Conservation (phyloP, 2,797 vertebrate genomes). For the Pseudochromis fuscus region DNA sequence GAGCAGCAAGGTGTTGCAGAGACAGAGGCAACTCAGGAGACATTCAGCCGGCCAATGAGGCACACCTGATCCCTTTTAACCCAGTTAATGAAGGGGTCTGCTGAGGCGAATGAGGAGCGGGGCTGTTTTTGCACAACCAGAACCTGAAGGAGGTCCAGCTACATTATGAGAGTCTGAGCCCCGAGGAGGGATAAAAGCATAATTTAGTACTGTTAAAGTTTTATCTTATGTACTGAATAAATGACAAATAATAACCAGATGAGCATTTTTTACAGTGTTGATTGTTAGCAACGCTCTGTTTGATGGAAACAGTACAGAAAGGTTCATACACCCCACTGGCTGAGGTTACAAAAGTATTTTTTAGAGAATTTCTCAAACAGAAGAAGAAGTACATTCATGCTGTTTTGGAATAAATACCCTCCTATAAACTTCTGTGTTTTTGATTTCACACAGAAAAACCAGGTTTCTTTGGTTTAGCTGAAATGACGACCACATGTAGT, state of each 20-base stretch:
- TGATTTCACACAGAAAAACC: too few relatives aligned
- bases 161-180: slow-evolving; percentile 19
- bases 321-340: neutral
- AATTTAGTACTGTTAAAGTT: neutral
- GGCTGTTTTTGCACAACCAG: slow-evolving; percentile 18
- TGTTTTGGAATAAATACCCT: too few relatives aligned
- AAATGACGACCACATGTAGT: neutral
- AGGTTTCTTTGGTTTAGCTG: neutral
- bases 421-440: too few relatives aligned
- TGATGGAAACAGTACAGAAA: slow-evolving; percentile 8
- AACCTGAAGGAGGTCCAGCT: slow-evolving; percentile 14
- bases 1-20: slow-evolving; percentile 6
- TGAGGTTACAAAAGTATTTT: too few relatives aligned
- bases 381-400: too few relatives aligned
- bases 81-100: slow-evolving; percentile 32
- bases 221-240: slow-evolving; percentile 19
- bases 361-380: too few relatives aligned
- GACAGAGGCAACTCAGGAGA: slow-evolving; percentile 22
- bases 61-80: slow-evolving; percentile 61
- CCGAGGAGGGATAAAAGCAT: neutral
- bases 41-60: slow-evolving; percentile 12
- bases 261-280: neutral
- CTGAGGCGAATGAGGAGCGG: slow-evolving; percentile 4
- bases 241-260: slow-evolving; percentile 9
- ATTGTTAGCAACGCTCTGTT: neutral